phyloP scores from a whole-genome alignment of 2,113 vertebrate species.

The Ochotona princeps region DNA sequence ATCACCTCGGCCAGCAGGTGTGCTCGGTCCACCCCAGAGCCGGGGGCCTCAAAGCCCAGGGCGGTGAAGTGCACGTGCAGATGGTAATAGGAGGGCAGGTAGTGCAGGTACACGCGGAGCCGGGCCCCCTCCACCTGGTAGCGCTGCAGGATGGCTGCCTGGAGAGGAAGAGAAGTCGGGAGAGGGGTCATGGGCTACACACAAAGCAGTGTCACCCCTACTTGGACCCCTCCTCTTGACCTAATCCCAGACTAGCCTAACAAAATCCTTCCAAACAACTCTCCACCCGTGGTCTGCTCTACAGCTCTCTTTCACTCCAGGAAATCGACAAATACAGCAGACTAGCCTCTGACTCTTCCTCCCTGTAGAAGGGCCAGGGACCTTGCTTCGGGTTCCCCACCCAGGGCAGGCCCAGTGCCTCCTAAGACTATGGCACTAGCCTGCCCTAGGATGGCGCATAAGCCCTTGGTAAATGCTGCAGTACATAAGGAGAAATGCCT shows the following conservation, averaged over 20 bases:
- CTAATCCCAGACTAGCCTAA: not conserved
- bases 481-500: not conserved
- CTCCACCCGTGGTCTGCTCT: not conserved
- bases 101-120: conserved; percentile 94
- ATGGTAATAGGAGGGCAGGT: conserved; percentile 97
- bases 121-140: conserved; percentile 85
- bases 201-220: accelerated
- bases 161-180: not conserved
- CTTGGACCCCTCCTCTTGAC: not conserved
- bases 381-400: not conserved
- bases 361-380: not conserved
- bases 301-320: not conserved
- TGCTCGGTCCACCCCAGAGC: conserved; percentile 91
- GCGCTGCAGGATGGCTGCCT: conserved; percentile 90
- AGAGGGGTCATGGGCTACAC: not conserved
- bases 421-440: not conserved
- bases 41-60: conserved; percentile 91
- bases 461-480: not conserved
- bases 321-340: not conserved
- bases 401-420: not conserved
- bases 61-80: conserved; percentile 96
- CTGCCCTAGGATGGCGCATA: not conserved
- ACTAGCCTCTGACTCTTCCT: not conserved
- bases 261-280: not conserved
- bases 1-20: conserved; percentile 94